These are phyloP conservation scores for Scaptomyza pallida DNA, from an alignment of 1,140 invertebrate genomes.

Conservation along the genomic window DNA sequence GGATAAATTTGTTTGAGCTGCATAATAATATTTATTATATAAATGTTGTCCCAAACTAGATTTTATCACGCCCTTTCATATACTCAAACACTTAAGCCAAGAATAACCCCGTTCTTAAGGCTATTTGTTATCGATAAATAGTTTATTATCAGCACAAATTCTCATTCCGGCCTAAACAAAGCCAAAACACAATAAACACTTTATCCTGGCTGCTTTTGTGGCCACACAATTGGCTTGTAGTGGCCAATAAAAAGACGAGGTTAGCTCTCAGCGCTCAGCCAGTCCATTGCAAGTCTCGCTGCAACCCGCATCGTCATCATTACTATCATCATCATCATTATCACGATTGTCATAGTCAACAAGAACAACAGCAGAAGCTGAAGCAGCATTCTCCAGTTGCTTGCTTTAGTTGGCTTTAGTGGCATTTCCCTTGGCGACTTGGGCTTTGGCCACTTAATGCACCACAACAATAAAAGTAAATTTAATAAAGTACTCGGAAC, in stretches of 20 bases:
- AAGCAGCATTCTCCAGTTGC: conserved; percentile 16
- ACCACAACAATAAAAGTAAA: conserved; percentile 79
- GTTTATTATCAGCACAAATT: conserved; percentile 58
- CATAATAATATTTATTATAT: no score
- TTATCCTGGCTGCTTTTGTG: conserved; percentile 29
- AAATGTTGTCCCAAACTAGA: no score
- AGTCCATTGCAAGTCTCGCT: conserved; percentile 13
- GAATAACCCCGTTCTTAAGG: background rate
- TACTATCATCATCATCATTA: conserved; percentile 31
- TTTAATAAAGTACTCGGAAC: conserved; percentile 77
- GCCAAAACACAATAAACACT: conserved; percentile 27
- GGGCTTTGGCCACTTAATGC: conserved; percentile 75
- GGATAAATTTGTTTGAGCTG: no score
- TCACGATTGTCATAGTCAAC: background rate
- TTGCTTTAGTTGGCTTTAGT: conserved; percentile 54
- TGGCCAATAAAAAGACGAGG: conserved; percentile 64
- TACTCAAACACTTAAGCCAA: no score
- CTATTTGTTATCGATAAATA: conserved; percentile 53
- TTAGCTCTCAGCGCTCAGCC: background rate
- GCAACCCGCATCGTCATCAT: conserved; percentile 54
- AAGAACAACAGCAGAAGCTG: conserved; percentile 2
- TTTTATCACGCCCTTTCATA: no score
- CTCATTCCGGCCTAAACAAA: conserved; percentile 60
- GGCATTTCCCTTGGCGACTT: conserved; percentile 38
- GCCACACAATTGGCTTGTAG: conserved; percentile 71